Base-by-base conservation (phyloP, 2,113 vertebrate species). In the Lepisosteus oculatus region DNA sequence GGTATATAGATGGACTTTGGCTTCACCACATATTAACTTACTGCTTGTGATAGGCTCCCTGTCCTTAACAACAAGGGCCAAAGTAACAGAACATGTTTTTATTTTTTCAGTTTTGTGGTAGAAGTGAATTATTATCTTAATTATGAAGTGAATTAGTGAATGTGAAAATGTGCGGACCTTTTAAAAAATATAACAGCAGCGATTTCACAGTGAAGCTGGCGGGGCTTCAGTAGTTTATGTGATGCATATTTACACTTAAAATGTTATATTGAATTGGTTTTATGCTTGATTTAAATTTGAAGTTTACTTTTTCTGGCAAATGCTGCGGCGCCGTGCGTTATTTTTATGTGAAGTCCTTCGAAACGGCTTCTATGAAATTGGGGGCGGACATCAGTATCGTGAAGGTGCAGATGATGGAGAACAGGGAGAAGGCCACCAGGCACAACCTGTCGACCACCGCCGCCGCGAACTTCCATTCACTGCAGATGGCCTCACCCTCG, bases 401-500 rank as follows among this genome's bases (percentile, higher is more conserved):
- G 78, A 96, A 93, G 44, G 95, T 97, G 86, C 93, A 95, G 76
- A 95, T 91, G 81, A 96, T 94, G 74, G 94, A 94, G 80, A 96
- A 96, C 66, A 97, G 91, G 0, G 93, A 93, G 80, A 97, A 97
- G 12, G 94, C 92, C 83, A 97, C 93, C 61, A 97, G 88, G 79
- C 95, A 97, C 43, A 97, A 85, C 3, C 94, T 91, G 84, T 96
- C 95, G 80, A 96, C 92, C 12, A 97, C 94, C 0, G 95, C 94
- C 1, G 95, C 94, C 0, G 94, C 95, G 66, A 97, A 97, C 81
- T 96, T 96, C 95, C 94, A 97, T 75, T 96, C 95, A 41, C 94
- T 91, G 80, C 93, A 93, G 77, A 95, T 80, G 3, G 92, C 95
- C 77, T 94, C 93, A 0, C 87, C 92, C 70, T 93, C 90, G 0